Evolutionary conservation across 2,797 vertebrate genomes (phyloP), one percentile per base, ranked within the genome.

Genomic region (Rhynchonycteris naso): DNA sequence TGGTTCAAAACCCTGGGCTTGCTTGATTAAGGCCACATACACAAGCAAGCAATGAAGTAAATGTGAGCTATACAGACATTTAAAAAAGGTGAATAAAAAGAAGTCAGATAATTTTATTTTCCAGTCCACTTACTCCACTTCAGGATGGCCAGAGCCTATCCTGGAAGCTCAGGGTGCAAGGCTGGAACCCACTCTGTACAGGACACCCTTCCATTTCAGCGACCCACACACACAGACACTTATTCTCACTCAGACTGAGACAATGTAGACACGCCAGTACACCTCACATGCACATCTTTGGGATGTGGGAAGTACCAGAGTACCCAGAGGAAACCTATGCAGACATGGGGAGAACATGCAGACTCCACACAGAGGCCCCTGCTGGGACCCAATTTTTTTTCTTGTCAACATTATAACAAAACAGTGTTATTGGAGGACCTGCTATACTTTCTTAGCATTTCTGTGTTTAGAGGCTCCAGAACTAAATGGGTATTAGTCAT

Each of bases 371-470:
- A n/a, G 43, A 65, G 43, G 43, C 38, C 12, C 59, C 43, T 50
- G 12, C 43, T 50, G 43, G 43, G 43, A 50, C 24, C 50, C 59
- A 50, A 9, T 63, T 65, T n/a, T 61, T 65, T 78, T 58, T 12
- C 30, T 63, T 50, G 15, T 22, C 28, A 82, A 15, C 43, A 50
- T 50, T 50, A 82, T 30, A 82, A 65, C 59, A 22, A 50, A 82
- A 63, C 28, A 30, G 43, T n/a, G 12, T 82, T n/a, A 50, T 10
- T 65, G 28, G 43, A 65, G 79, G 38, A 65, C 38, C 59, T 82
- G 43, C 59, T 65, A 30, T 24, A 72, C 43, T 71, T 58, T 88
- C 24, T 86, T 87, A 81, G 71, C 35, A 88, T 87, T 88, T 89
- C 4, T 7, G 5, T 88, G 4, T 71, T 93, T 16, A 75, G n/a